Conservation (phyloP, 2,888 invertebrate species). For the Aphrophora alni region DNA sequence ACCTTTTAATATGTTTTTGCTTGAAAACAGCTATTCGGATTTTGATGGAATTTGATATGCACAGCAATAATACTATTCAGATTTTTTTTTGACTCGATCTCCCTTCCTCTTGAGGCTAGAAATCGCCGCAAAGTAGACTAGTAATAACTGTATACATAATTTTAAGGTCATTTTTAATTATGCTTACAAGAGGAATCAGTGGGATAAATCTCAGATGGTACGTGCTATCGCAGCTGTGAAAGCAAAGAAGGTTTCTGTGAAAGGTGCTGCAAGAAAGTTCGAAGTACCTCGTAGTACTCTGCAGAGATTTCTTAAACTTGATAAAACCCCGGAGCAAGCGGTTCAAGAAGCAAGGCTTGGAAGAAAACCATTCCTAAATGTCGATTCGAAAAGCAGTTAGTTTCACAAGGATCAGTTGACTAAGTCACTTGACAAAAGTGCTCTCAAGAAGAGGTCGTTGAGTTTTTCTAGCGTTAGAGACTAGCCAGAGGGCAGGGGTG, state of each 20-base stretch:
- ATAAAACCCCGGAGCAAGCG: background rate
- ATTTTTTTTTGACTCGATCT: too few species aligned
- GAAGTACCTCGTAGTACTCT: background rate
- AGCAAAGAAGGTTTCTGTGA: background rate
- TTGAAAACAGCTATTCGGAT: background rate
- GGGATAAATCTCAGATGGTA: background rate
- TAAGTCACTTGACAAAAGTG: background rate
- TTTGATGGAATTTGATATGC: too few species aligned
- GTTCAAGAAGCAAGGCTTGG: background rate
- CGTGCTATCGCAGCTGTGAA: background rate
- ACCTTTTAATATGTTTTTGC: too few species aligned
- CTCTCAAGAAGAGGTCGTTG: background rate
- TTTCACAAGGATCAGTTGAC: slow-evolving; percentile 12
- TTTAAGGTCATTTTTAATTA: too few species aligned
- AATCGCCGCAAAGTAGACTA: too few species aligned
- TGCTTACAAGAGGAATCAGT: background rate
- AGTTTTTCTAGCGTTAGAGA: background rate
- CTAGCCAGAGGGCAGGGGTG: background rate
- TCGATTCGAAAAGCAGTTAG: background rate
- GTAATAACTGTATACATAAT: too few species aligned
- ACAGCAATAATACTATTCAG: too few species aligned
- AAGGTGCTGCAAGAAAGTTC: background rate
- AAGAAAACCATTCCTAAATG: background rate
- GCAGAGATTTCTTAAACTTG: background rate
- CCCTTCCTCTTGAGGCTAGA: too few species aligned